Percentiles rank a stretch among this genome's conserved stretches.
phyloP scores from a whole-genome alignment of 2,888 invertebrate species.

The Mesoligia furuncula region DNA sequence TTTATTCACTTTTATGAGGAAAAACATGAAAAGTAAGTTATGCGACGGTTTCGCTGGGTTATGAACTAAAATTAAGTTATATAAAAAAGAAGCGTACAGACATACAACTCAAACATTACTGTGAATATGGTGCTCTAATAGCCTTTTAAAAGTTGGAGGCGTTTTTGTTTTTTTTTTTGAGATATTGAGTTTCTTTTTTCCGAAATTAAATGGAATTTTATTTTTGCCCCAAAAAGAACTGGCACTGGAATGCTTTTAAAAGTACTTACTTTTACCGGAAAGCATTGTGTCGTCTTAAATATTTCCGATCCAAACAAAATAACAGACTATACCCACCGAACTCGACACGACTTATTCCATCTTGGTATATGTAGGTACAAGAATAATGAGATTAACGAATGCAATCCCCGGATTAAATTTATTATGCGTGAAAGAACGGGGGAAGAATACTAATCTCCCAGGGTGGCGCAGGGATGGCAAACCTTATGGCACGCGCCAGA shows the following conservation, averaged over 20 bases:
- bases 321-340: slow-evolving; percentile 11
- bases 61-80: no score
- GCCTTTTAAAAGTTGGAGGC: no score
- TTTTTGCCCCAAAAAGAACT: not conserved
- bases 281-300: slow-evolving; percentile 20
- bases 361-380: slow-evolving; percentile 61
- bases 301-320: slow-evolving; percentile 24
- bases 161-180: no score
- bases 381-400: slow-evolving; percentile 70
- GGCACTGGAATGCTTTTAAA: not conserved
- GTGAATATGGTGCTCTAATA: no score
- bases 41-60: no score
- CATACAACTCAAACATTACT: no score
- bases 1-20: no score
- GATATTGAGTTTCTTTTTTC: no score
- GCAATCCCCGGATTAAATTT: slow-evolving; percentile 71
- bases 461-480: slow-evolving; percentile 55
- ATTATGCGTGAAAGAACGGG: slow-evolving; percentile 69
- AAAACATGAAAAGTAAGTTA: no score
- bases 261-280: not conserved
- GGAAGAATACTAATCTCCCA: slow-evolving; percentile 67
- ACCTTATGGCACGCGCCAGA: slow-evolving; percentile 51
- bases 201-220: not conserved
- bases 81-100: no score
- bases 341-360: slow-evolving; percentile 47